Evolutionary conservation across 2,888 invertebrate genomes (phyloP).

Genomic region (Adineta ricciae): DNA sequence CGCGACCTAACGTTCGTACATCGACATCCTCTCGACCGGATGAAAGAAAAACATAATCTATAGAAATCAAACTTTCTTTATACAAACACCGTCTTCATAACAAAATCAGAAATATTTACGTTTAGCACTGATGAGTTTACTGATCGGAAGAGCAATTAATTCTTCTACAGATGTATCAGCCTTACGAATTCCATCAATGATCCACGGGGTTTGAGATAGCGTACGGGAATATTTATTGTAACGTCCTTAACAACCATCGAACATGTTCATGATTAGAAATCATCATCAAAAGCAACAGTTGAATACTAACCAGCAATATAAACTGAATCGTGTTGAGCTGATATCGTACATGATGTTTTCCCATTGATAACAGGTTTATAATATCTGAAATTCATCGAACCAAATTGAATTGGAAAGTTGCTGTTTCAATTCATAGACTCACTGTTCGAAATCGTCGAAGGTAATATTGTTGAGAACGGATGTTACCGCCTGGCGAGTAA

Average conservation of each 20-base stretch:
- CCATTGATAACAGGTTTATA: not conserved
- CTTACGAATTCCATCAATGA: conserved; percentile 66
- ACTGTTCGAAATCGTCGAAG: conserved; percentile 10
- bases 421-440: not conserved
- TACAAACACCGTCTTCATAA: too few relatives aligned
- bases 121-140: conserved; percentile 56
- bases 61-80: not conserved
- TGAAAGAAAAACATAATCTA: conserved; percentile 57
- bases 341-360: not conserved
- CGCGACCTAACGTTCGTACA: conserved; percentile 67
- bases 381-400: not conserved
- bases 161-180: conserved; percentile 83
- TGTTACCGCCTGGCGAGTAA: not conserved
- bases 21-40: conserved; percentile 95
- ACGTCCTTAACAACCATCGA: conserved; percentile 53
- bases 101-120: conserved; percentile 42
- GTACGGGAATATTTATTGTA: conserved; percentile 73
- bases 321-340: not conserved
- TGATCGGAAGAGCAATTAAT: conserved; percentile 64
- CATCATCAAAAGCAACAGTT: too few relatives aligned
- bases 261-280: too few relatives aligned
- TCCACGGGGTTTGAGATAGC: conserved; percentile 87
- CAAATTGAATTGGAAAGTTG: not conserved
- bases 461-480: not conserved
- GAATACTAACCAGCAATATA: not conserved